phyloP scores from a whole-genome alignment of 2,888 invertebrate genomes.

The Cyclophora albipunctata region DNA sequence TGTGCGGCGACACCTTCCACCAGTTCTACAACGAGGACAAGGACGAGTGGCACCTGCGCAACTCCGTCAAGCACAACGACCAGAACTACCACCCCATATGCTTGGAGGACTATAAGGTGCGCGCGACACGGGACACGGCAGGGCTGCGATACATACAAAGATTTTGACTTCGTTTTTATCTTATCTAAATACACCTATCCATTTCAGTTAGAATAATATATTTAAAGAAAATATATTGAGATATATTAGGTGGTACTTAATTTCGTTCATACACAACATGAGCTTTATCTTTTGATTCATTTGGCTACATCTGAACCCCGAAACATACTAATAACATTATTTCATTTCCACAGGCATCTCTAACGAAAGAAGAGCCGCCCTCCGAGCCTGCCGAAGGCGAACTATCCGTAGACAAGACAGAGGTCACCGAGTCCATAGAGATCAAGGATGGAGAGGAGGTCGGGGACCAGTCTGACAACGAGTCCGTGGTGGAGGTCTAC shows the following conservation, averaged over 20 bases:
- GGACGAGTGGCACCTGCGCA: constrained; percentile 96
- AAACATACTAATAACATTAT: too few relatives aligned
- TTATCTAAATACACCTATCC: too few relatives aligned
- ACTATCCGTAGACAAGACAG: constrained; percentile 29
- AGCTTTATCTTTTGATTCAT: too few relatives aligned
- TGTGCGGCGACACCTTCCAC: constrained; percentile 95
- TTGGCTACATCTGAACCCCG: too few relatives aligned
- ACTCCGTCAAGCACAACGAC: constrained; percentile 85
- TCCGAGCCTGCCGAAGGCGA: constrained; percentile 26
- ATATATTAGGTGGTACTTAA: background rate
- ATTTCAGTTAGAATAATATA: too few relatives aligned
- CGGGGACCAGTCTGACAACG: constrained; percentile 51
- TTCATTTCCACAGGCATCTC: constrained; percentile 37
- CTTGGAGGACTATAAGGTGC: constrained; percentile 88
- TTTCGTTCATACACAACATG: too few relatives aligned
- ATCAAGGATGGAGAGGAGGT: constrained; percentile 67
- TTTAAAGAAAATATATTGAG: too few relatives aligned
- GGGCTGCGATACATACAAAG: background rate
- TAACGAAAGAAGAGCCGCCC: constrained; percentile 42
- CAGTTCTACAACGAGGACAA: constrained; percentile 97
- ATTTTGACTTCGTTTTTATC: background rate
- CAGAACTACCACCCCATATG: constrained; percentile 92
- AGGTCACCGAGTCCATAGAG: constrained; percentile 47
- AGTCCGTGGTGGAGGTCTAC: constrained; percentile 60
- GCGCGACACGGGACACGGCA: constrained; percentile 1